A percentile compares a stretch with the other conserved stretches of the same genome.
Conservation (phyloP, 2,797 vertebrate species). For the Euthynnus affinis region DNA sequence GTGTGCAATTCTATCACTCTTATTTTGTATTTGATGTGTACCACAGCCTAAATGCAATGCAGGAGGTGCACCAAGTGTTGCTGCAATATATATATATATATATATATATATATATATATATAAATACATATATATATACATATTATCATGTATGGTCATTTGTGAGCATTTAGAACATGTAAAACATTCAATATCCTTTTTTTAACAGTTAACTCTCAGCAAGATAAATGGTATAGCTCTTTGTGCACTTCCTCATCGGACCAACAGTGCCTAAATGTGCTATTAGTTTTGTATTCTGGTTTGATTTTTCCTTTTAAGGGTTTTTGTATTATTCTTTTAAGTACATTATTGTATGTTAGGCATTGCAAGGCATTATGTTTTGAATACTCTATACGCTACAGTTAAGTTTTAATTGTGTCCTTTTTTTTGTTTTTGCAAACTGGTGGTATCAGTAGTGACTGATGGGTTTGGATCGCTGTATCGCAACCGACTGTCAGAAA, state of each 20-base stretch:
- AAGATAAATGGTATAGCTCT: background rate
- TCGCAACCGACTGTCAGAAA: background rate
- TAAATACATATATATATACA: background rate
- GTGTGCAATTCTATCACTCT: background rate
- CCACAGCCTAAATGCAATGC: background rate
- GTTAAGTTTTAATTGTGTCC: background rate
- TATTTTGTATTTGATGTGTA: background rate
- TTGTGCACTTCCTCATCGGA: slow-evolving; percentile 9
- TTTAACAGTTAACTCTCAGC: background rate
- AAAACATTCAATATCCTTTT: slow-evolving; percentile 1
- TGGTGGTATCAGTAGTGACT: background rate
- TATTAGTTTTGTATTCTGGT: background rate
- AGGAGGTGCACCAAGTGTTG: slow-evolving; percentile 15
- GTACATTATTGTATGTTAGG: background rate
- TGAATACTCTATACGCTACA: background rate
- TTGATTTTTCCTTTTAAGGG: background rate
- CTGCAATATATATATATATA: background rate
- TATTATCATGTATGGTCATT: background rate
- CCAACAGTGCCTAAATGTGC: slow-evolving; percentile 69
- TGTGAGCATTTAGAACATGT: background rate
- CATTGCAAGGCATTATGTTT: slow-evolving; percentile 30
- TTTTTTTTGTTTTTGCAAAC: background rate
- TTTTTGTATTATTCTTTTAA: slow-evolving; percentile 24
- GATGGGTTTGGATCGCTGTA: slow-evolving; percentile 2
- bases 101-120: background rate